Evolutionary conservation across 1,140 invertebrate species (phyloP), one percentile per base, ranked within the genome.

Genomic region (Apis laboriosa): DNA sequence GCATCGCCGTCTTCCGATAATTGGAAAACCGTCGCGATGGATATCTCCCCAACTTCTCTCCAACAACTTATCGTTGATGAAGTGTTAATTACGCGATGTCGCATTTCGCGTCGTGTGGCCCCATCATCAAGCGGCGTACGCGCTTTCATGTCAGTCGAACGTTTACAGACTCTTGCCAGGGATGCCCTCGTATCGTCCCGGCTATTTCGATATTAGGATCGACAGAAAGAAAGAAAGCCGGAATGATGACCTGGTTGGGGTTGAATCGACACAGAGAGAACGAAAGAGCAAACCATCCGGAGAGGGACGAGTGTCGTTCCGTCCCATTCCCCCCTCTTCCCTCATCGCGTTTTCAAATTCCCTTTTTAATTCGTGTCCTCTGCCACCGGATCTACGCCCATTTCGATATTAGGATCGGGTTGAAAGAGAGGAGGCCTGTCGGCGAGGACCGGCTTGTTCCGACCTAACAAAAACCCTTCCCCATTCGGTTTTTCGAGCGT

Each of bases 181-280:
- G 72, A 72, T 34, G 34, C 1, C 63, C 19, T 19, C 17, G 51
- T 17, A 53, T 12, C 43, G 9, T 66, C 8, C 19, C 34, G 17
- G 49, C 73, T 74, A 82, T 82, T 77, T 77, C 64, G 80, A 76
- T 82, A 82, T 82, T 82, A 70, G 74, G 28, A 68, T 43, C 19
- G 55, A n/a, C 63, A 67, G 73, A 81, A 68, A 28, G 49, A 61
- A 43, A 77, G 49, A 61, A 43, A 77, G 19, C 19, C 7, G 61
- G 15, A 17, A 11, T 67, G 67, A 75, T 75, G 80, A 58, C 63
- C 74, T n/a, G 55, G 49, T 68, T 82, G 58, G 5, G 5, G 61
- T 49, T 73, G 49, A 60, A 77, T 82, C 13, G n/a, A 68, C 19
- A 24, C 21, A 56, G 51, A 56, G 34, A 9, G n/a, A 19, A 24